phyloP scores from a whole-genome alignment of 64 coral and sea anemone species.

The Platygyra sinensis region DNA sequence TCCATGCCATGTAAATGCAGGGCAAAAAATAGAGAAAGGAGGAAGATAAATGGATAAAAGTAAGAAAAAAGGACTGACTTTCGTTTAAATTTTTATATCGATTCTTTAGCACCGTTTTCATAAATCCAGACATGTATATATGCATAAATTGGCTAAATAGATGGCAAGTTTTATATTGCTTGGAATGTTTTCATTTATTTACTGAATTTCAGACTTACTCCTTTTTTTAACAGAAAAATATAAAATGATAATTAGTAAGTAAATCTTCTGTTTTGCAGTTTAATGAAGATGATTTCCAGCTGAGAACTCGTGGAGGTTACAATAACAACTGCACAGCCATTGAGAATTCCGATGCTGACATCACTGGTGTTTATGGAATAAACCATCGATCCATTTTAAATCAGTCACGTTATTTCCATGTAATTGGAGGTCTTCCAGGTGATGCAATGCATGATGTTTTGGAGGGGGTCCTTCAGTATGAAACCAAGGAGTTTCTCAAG shows the following conservation, averaged over 20 bases:
- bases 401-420: conserved; percentile 64
- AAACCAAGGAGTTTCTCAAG: conserved; percentile 59
- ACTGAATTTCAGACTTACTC: no score
- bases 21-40: no score
- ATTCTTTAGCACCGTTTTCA: no score
- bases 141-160: no score
- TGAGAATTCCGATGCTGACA: not conserved
- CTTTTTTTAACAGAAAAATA: no score
- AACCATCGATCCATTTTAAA: conserved; percentile 41
- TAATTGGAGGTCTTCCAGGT: conserved; percentile 66
- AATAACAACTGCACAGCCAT: conserved; percentile 42
- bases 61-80: no score
- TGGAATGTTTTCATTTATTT: no score
- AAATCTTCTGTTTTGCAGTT: conserved; percentile 49
- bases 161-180: no score
- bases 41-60: no score
- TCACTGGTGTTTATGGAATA: conserved; percentile 47
- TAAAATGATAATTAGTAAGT: not conserved
- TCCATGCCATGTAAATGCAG: no score
- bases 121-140: no score
- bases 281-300: conserved; percentile 50
- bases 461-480: conserved; percentile 48
- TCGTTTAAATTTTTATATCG: no score
- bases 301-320: conserved; percentile 40
- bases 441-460: conserved; percentile 67